These are phyloP conservation scores for Calidris pugnax DNA, from an alignment of 2,113 vertebrate species.

Conservation along the genomic window DNA sequence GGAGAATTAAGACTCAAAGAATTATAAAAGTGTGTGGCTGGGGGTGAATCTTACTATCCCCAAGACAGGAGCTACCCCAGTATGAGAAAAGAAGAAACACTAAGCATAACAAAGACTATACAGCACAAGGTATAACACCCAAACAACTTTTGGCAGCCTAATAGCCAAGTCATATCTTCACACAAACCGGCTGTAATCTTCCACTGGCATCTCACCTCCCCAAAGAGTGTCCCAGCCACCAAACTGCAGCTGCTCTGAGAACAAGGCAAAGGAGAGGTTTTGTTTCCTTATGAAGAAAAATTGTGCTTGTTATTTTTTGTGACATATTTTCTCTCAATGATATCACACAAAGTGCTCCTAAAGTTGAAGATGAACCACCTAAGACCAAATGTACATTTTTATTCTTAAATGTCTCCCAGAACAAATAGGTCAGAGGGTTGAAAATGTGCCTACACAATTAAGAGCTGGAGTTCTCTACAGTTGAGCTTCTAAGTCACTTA, in stretches of 20 bases:
- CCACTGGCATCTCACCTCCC: background rate
- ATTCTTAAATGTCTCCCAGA: background rate
- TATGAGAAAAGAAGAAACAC: background rate
- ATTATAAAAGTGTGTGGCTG: background rate
- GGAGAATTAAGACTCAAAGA: background rate
- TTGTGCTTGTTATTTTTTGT: background rate
- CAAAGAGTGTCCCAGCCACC: background rate
- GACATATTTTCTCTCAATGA: slow-evolving; percentile 2
- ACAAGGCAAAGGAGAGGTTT: background rate
- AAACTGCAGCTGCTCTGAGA: background rate
- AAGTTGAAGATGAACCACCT: background rate
- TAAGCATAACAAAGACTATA: background rate
- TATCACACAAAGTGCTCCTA: background rate
- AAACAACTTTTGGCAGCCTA: background rate
- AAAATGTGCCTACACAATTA: background rate
- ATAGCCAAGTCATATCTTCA: background rate
- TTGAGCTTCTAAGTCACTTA: background rate
- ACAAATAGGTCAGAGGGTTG: background rate
- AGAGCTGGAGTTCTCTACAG: background rate
- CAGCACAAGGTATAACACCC: background rate
- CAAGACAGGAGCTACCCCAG: background rate
- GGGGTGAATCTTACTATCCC: no score
- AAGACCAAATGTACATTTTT: background rate
- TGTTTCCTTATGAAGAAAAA: background rate
- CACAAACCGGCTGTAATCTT: background rate